A percentile compares a stretch with the other conserved stretches of the same genome.
phyloP scores from a whole-genome alignment of 2,888 invertebrate species.

The Myopa tessellatipennis region DNA sequence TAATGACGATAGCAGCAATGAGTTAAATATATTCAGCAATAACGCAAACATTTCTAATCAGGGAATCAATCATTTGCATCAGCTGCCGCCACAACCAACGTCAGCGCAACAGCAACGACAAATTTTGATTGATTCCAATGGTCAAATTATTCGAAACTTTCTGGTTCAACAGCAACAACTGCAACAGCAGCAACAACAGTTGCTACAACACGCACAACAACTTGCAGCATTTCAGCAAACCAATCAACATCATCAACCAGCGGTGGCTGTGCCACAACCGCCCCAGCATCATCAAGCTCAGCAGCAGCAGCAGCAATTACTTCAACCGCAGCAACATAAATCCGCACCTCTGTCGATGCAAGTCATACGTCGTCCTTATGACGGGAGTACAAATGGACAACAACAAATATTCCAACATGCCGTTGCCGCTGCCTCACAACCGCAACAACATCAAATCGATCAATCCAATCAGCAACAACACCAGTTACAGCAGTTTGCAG shows the following conservation, averaged over 20 bases:
- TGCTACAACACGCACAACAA: constrained; percentile 45
- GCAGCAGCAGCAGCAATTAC: constrained; percentile 43
- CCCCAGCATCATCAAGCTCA: constrained; percentile 28
- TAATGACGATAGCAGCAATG: constrained; percentile 64
- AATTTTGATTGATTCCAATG: constrained; percentile 64
- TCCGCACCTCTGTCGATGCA: constrained; percentile 52
- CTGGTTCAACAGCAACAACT: constrained; percentile 55
- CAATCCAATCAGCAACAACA: constrained; percentile 47
- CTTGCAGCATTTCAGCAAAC: constrained; percentile 48
- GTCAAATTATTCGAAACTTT: constrained; percentile 65
- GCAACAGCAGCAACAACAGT: constrained; percentile 47
- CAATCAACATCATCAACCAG: constrained; percentile 40
- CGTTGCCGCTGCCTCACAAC: constrained; percentile 40
- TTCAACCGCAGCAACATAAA: constrained; percentile 50
- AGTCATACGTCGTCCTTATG: constrained; percentile 55
- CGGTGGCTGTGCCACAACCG: constrained; percentile 24
- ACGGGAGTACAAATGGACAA: constrained; percentile 58
- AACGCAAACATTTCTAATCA: constrained; percentile 40
- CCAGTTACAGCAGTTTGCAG: background rate
- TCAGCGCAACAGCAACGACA: constrained; percentile 54
- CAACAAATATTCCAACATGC: constrained; percentile 51
- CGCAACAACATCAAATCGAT: constrained; percentile 52
- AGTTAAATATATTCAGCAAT: constrained; percentile 58
- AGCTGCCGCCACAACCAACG: constrained; percentile 49
- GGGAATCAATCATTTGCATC: constrained; percentile 29